phyloP scores from a whole-genome alignment of 2,797 vertebrate species.

The Pipistrellus kuhlii region DNA sequence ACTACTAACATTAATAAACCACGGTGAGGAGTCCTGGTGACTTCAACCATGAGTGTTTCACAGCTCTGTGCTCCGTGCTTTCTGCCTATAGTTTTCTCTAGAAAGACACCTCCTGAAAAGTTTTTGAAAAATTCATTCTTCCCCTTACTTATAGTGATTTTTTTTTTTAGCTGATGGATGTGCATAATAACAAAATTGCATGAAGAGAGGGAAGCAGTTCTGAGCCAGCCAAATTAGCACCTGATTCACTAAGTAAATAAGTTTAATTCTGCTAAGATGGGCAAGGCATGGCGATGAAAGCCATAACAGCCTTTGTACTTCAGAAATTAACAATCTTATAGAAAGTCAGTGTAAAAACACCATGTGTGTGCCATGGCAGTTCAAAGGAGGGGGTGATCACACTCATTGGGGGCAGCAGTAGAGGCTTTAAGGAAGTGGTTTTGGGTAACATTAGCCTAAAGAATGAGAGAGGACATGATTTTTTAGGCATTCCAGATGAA shows the following conservation, averaged over 20 bases:
- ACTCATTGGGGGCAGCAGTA: not conserved
- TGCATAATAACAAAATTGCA: not conserved
- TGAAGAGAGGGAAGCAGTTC: not conserved
- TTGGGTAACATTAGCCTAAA: not conserved
- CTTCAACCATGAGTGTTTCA: not conserved
- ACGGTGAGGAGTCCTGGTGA: not conserved
- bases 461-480: not conserved
- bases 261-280: not conserved
- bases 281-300: not conserved
- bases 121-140: not conserved
- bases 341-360: not conserved
- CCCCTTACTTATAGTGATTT: not conserved
- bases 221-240: not conserved
- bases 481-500: not conserved
- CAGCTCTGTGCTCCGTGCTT: not conserved
- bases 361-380: not conserved
- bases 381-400: not conserved
- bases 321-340: not conserved
- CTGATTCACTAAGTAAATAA: constrained; percentile 24
- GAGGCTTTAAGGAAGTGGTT: not conserved
- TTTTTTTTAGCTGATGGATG: constrained; percentile 26
- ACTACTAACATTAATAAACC: not conserved
- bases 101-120: constrained; percentile 8
- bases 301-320: not conserved
- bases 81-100: not conserved